A percentile compares a stretch with the other conserved stretches of the same genome.
Conservation (phyloP, 2,888 invertebrate species). For the Clivina fossor region DNA sequence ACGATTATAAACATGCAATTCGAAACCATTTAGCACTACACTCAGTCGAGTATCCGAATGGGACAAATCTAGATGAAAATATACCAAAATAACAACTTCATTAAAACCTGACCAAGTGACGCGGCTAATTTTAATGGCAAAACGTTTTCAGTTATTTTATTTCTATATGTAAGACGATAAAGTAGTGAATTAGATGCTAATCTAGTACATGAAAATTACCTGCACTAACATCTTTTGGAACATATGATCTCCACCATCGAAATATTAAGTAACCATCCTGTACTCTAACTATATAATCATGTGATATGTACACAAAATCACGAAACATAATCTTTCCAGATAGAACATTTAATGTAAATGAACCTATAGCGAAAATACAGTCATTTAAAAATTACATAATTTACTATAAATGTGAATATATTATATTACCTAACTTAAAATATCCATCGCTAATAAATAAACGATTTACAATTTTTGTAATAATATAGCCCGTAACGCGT, state of each 20-base stretch:
- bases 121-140: no score
- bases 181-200: no score
- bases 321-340: conserved; percentile 99
- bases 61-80: conserved; percentile 83
- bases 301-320: conserved; percentile 90
- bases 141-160: no score
- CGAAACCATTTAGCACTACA: conserved; percentile 90
- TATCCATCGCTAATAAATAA: conserved; percentile 84
- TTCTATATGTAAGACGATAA: no score
- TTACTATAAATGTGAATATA: not conserved
- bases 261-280: conserved; percentile 98
- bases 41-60: conserved; percentile 92
- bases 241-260: conserved; percentile 96
- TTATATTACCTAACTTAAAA: conserved; percentile 78
- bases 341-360: conserved; percentile 91
- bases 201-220: conserved; percentile 62
- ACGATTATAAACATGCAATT: conserved; percentile 93
- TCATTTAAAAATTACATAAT: conserved; percentile 11
- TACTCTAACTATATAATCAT: conserved; percentile 88
- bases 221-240: conserved; percentile 93
- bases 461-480: conserved; percentile 85
- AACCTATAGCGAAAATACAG: conserved; percentile 67
- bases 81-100: no score
- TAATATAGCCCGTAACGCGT: conserved; percentile 83
- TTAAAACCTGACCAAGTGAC: no score